These are phyloP conservation scores for Rhea pennata DNA, from an alignment of 2,113 vertebrate species.

Conservation along the genomic window DNA sequence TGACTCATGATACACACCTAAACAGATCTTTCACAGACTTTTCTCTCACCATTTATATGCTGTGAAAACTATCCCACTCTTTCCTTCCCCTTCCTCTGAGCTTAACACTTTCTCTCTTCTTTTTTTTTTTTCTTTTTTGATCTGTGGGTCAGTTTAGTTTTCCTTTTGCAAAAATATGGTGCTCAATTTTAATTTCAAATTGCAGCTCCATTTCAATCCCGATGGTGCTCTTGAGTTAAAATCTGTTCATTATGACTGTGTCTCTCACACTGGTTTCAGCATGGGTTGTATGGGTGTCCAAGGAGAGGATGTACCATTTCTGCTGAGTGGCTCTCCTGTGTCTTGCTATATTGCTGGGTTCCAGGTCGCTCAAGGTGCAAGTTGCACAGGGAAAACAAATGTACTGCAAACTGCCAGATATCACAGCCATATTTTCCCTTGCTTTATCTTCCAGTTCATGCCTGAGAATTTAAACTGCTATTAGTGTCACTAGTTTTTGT, in stretches of 20 bases:
- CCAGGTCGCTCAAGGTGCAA: not conserved
- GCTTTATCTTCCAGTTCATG: not conserved
- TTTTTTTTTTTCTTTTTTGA: slow-evolving; percentile 1
- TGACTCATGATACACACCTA: not conserved
- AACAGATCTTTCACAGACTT: slow-evolving; percentile 53
- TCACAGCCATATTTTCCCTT: not conserved
- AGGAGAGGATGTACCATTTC: not conserved
- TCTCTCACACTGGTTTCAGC: not conserved
- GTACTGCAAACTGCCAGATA: not conserved
- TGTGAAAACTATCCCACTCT: slow-evolving; percentile 46
- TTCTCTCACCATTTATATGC: slow-evolving; percentile 46
- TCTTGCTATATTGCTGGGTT: not conserved
- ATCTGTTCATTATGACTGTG: not conserved
- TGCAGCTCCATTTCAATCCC: not conserved
- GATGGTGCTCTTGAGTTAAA: not conserved
- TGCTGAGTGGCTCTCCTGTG: not conserved
- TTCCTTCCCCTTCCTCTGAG: not conserved
- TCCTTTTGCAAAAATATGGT: slow-evolving; percentile 9
- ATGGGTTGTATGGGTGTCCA: not conserved
- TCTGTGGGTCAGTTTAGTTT: slow-evolving; percentile 40
- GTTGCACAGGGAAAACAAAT: not conserved
- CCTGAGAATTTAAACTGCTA: not conserved
- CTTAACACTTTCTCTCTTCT: slow-evolving; percentile 4
- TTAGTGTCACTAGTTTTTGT: not conserved
- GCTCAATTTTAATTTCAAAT: slow-evolving; percentile 57